Base-by-base conservation (phyloP, 2,888 invertebrate genomes). In the Balanococcus diminutus region DNA sequence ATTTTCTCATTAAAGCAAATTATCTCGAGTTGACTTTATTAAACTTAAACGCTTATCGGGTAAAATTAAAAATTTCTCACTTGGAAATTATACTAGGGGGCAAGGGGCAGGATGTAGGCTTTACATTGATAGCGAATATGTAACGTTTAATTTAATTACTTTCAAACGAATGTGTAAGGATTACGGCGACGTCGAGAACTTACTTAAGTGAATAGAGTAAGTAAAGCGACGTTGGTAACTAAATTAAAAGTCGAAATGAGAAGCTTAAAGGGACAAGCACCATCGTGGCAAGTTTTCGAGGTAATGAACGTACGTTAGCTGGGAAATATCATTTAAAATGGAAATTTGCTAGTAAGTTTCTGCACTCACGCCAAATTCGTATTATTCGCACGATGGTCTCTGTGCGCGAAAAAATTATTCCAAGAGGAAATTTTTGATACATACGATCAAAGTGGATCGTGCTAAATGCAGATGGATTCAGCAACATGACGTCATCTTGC, bases 161-260 rank as follows among this genome's bases (percentile, higher is more conserved):
- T 56, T 56, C 56, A 56, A 56, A 56, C 56, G 56, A 56, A 22
- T 56, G 22, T 22, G 56, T 56, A 56, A 56, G 22, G 56, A 56
- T 56, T 56, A 22, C 22, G 56, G 56, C 22, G 22, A 56, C 56
- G 56, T 56, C 56, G 11, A 56, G 56, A 56, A 56, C 22, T 56
- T 56, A 4, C 56, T 56, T 56, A 56, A 56, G 56, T 56, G 56
- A 56, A 56, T 56, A 56, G 56, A 56, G 56, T 22, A 22, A 56
- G 56, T 22, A 56, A 56, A 56, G 56, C 56, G 56, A 56, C 42
- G 56, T 56, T 56, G 56, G 22, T 56, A 56, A 56, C 56, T 56
- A 22, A 56, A 56, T 56, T 56, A 56, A 56, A 56, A 56, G 56
- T 56, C 56, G 56, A 56, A 56, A 56, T 56, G 56, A 56, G 56